phyloP scores from a whole-genome alignment of 2,888 invertebrate genomes.

The Drosophila nigricruria region DNA sequence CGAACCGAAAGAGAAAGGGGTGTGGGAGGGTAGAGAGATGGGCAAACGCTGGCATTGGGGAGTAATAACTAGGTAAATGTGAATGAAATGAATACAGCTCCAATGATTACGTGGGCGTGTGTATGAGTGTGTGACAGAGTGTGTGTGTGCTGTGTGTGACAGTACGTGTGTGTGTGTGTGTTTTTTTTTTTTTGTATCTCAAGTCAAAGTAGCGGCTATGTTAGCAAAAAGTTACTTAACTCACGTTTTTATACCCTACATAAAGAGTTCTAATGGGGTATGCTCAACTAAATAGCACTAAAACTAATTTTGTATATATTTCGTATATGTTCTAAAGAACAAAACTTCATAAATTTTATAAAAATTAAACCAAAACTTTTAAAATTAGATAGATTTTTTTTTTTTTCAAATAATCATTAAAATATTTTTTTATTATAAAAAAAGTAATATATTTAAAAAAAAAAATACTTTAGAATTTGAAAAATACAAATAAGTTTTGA shows the following conservation, averaged over 20 bases:
- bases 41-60: conserved; percentile 9
- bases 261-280: neutral
- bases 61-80: conserved; percentile 39
- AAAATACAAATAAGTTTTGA: too few species aligned
- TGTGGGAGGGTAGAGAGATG: neutral
- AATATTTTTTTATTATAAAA: too few species aligned
- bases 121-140: neutral
- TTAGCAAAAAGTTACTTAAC: conserved; percentile 63
- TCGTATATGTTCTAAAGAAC: too few species aligned
- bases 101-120: neutral
- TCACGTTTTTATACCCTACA: conserved; percentile 60
- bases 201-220: conserved; percentile 21
- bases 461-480: too few species aligned
- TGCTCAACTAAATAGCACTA: neutral
- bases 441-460: too few species aligned
- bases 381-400: neutral
- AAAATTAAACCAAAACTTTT: neutral
- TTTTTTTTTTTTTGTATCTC: conserved; percentile 28
- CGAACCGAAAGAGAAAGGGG: neutral
- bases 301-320: neutral
- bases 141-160: conserved; percentile 1
- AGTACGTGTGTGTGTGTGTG: neutral
- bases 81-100: conserved; percentile 56
- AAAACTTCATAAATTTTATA: neutral
- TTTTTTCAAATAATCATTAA: too few species aligned